These are phyloP conservation scores for Sander vitreus DNA, from an alignment of 2,113 vertebrate genomes.

Conservation along the genomic window DNA sequence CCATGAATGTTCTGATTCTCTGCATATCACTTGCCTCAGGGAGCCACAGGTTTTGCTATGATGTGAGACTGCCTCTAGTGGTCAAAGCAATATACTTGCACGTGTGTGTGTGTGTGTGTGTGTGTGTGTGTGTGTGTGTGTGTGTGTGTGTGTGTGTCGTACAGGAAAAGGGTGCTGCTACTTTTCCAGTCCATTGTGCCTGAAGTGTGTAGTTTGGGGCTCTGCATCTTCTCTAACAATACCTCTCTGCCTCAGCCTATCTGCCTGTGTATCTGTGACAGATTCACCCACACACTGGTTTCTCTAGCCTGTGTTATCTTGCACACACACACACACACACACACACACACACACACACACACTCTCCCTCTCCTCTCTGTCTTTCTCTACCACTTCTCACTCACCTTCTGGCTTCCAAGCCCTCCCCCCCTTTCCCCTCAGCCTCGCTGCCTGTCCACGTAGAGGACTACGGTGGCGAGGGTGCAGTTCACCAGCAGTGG, in stretches of 20 bases:
- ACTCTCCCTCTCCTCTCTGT: not conserved
- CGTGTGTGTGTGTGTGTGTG: not conserved
- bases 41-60: not conserved
- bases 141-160: not conserved
- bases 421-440: not conserved
- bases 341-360: conserved; percentile 10
- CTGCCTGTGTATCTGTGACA: conserved; percentile 50
- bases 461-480: conserved; percentile 19
- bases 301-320: conserved; percentile 41
- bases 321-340: not conserved
- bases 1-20: not conserved
- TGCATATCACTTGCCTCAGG: not conserved
- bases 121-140: conserved; percentile 6
- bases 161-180: not conserved
- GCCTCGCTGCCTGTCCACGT: not conserved
- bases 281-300: conserved; percentile 32
- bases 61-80: conserved; percentile 8
- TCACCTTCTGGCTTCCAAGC: conserved; percentile 20
- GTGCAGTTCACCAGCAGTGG: conserved; percentile 36
- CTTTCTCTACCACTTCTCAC: conserved; percentile 17
- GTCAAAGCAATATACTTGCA: not conserved
- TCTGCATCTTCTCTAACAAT: conserved; percentile 28
- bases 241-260: conserved; percentile 3
- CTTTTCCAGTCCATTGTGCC: conserved; percentile 17
- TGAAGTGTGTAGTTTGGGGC: conserved; percentile 9